Conservation (phyloP, 2,113 vertebrate genomes). For the Gobio gobio region DNA sequence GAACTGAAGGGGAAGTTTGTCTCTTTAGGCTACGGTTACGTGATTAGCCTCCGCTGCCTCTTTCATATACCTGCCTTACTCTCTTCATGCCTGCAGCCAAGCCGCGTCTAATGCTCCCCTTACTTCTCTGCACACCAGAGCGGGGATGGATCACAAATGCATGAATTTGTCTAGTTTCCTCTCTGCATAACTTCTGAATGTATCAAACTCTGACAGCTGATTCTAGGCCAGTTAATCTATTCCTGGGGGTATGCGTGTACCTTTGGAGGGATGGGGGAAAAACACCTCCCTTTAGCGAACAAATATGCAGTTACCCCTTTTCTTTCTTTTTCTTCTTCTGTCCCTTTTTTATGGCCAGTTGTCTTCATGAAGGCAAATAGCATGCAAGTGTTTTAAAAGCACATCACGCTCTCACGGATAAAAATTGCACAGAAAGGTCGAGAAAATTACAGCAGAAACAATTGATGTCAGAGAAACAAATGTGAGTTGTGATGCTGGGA, state of each 20-base stretch:
- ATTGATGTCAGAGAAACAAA: constrained; percentile 73
- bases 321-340: constrained; percentile 54
- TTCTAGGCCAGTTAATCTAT: constrained; percentile 77
- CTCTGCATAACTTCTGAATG: constrained; percentile 78
- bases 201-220: constrained; percentile 79
- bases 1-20: constrained; percentile 31
- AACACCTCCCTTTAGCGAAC: constrained; percentile 65
- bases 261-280: constrained; percentile 64
- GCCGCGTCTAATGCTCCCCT: constrained; percentile 48
- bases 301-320: constrained; percentile 61
- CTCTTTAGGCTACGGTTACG: constrained; percentile 41
- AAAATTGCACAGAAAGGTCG: constrained; percentile 61
- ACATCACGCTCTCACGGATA: constrained; percentile 58
- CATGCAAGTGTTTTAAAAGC: constrained; percentile 71
- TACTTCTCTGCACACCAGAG: constrained; percentile 42
- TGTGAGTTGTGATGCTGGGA: constrained; percentile 56
- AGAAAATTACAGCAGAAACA: constrained; percentile 72
- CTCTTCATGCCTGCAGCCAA: constrained; percentile 47
- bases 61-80: constrained; percentile 43
- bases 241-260: constrained; percentile 75
- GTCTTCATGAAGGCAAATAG: constrained; percentile 73
- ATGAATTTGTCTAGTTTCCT: constrained; percentile 78
- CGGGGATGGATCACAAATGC: constrained; percentile 69
- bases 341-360: constrained; percentile 61
- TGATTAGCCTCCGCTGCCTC: constrained; percentile 25